Evolutionary conservation across 2,797 vertebrate genomes (phyloP), one percentile per base, ranked within the genome.

Genomic region (Artibeus jamaicensis): DNA sequence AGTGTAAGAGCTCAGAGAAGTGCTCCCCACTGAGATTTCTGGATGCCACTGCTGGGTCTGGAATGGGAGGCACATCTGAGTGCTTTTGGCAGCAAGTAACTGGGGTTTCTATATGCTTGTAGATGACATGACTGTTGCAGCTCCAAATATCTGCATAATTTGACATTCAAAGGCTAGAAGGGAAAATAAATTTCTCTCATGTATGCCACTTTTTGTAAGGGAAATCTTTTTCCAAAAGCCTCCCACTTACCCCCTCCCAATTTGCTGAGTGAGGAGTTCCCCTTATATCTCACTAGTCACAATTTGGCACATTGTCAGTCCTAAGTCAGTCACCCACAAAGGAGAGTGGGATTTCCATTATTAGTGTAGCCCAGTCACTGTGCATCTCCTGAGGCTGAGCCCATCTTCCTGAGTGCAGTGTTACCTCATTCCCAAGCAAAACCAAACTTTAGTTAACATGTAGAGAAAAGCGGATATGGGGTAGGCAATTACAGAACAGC

Each of bases 1-100:
- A 57, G 9, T 48, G 78, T 79, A 67, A 39, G 55, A 79, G 46
- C 34, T 88, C 62, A 67, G 76, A 86, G 29, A 4, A 9, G 18
- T 92, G 46, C 16, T 93, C 42, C 77, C 65, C n/a, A 79, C 34
- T 85, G 78, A 83, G 89, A 50, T 67, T 86, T 94, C 74, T 39
- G 62, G 44, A 78, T 86, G 29, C 11, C 37, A 21, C 50, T 9
- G 15, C 39, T 71, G 18, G 32, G 2, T 9, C 86, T 71, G 34
- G 19, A 59, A 86, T 32, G 68, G 67, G 44, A 83, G 55, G n/a
- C 32, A 59, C 6, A 5, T 53, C 5, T 21, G 37, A 37, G 10
- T 70, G 32, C 48, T 89, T 62, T 85, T 0, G 32, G n/a, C 22
- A 68, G 55, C 71, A 55, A 73, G 55, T 57, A 46, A 44, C 46